phyloP scores from a whole-genome alignment of 2,888 invertebrate species.

The Hanleya hanleyi region DNA sequence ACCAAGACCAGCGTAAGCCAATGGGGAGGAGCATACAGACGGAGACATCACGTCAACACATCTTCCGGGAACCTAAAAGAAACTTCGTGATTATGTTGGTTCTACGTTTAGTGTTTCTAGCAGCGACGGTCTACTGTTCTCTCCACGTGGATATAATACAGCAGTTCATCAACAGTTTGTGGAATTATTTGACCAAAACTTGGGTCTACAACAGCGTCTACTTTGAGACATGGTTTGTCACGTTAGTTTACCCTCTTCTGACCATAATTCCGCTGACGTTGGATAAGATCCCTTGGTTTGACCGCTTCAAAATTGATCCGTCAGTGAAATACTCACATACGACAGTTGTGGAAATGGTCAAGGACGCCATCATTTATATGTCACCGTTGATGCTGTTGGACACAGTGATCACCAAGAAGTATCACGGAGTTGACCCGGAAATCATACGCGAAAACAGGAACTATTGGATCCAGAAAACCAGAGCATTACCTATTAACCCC shows the following conservation, averaged over 20 bases:
- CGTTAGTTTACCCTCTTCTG: slow-evolving; percentile 51
- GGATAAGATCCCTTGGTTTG: slow-evolving; percentile 42
- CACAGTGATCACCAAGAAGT: slow-evolving; percentile 60
- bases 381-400: slow-evolving; percentile 52
- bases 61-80: too few species aligned
- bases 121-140: neutral
- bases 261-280: slow-evolving; percentile 46
- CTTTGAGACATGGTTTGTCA: slow-evolving; percentile 62
- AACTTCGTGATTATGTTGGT: neutral
- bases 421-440: slow-evolving; percentile 49
- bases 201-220: slow-evolving; percentile 59
- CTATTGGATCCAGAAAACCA: slow-evolving; percentile 52
- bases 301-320: slow-evolving; percentile 53
- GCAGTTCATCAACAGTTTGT: slow-evolving; percentile 29
- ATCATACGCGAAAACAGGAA: slow-evolving; percentile 43
- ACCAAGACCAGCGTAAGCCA: too few species aligned
- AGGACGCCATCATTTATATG: slow-evolving; percentile 50
- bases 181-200: slow-evolving; percentile 39
- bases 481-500: slow-evolving; percentile 51
- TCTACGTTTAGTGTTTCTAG: neutral
- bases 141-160: slow-evolving; percentile 18
- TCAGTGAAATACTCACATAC: slow-evolving; percentile 45
- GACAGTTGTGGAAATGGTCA: slow-evolving; percentile 25
- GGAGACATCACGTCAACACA: too few species aligned
- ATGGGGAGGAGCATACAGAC: too few species aligned